These are phyloP conservation scores for Ornithoptera alexandrae DNA, from an alignment of 2,888 invertebrate genomes.

Conservation along the genomic window DNA sequence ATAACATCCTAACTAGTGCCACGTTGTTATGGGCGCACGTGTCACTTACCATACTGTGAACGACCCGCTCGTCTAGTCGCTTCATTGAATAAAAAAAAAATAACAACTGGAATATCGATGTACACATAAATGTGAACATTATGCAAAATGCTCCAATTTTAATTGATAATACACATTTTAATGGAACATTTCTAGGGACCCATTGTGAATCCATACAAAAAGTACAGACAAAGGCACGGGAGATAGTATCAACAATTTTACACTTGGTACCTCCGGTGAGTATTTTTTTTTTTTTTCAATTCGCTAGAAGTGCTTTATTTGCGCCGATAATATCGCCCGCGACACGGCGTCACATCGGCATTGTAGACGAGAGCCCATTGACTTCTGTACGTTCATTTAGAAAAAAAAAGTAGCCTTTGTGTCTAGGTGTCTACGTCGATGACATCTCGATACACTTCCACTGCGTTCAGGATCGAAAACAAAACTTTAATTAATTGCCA, in stretches of 20 bases:
- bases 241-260: constrained; percentile 73
- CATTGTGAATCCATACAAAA: constrained; percentile 15
- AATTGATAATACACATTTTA: constrained; percentile 16
- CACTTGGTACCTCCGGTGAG: constrained; percentile 57
- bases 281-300: constrained; percentile 46
- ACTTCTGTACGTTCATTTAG: constrained; percentile 47
- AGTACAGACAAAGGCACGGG: constrained; percentile 42
- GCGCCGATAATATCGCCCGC: constrained; percentile 59
- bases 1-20: too few relatives aligned
- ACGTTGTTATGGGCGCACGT: too few relatives aligned
- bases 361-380: constrained; percentile 57
- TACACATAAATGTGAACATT: not conserved
- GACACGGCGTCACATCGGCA: constrained; percentile 53
- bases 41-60: too few relatives aligned
- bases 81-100: too few relatives aligned
- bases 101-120: not conserved
- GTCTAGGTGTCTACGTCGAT: constrained; percentile 20
- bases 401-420: constrained; percentile 38
- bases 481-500: not conserved
- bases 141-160: not conserved
- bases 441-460: constrained; percentile 15
- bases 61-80: too few relatives aligned
- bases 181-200: constrained; percentile 4
- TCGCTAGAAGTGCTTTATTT: constrained; percentile 62
- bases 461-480: not conserved